Conservation (phyloP, 2,113 vertebrate species). For the Brachypteracias leptosomus region DNA sequence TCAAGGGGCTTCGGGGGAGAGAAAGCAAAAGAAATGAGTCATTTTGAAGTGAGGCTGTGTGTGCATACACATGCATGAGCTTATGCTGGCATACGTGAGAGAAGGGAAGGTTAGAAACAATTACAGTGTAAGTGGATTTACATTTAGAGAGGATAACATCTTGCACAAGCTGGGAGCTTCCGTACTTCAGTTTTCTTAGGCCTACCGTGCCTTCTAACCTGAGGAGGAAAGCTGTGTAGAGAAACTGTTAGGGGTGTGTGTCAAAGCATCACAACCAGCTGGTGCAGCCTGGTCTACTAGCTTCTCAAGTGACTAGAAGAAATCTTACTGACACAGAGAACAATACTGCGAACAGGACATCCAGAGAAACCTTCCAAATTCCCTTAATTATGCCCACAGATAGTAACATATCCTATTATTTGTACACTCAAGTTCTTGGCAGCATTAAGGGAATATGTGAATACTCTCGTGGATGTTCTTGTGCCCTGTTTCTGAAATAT, state of each 20-base stretch:
- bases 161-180: not conserved
- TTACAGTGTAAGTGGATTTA: not conserved
- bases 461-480: not conserved
- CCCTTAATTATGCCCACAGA: not conserved
- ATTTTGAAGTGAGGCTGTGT: not conserved
- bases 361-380: not conserved
- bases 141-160: not conserved
- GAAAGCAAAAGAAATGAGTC: not conserved
- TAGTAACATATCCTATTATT: not conserved
- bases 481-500: not conserved
- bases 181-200: not conserved
- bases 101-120: not conserved
- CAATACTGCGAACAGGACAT: not conserved
- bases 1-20: not conserved
- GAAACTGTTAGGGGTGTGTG: not conserved
- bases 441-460: not conserved
- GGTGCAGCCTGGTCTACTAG: accelerated
- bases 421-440: not conserved
- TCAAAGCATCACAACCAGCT: not conserved
- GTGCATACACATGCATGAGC: not conserved
- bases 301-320: not conserved
- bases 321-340: too few relatives aligned
- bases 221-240: not conserved
- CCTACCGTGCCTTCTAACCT: not conserved
- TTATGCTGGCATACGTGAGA: not conserved